Evolutionary conservation across 2,888 invertebrate species (phyloP), one percentile per base, ranked within the genome.

Genomic region (Raillietiella orientalis): DNA sequence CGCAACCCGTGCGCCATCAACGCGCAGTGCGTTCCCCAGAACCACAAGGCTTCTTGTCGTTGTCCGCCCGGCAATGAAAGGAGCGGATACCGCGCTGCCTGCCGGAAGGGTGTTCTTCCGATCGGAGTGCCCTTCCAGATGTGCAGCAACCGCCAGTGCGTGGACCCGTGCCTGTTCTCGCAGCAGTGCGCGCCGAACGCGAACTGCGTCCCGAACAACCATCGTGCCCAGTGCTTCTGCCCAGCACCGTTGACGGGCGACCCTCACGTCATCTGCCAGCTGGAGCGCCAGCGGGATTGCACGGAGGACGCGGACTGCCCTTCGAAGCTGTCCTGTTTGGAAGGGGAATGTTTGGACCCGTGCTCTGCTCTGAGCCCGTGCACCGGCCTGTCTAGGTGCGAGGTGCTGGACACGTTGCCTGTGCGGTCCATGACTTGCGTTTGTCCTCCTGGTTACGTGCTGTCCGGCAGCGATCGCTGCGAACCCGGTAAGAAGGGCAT

Each of bases 141-240:
- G 38, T 82, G 79, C 57, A 61, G 74, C 52, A 69, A 70, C 54
- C 62, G 66, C 51, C 67, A 70, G 53, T 82, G 79, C 52, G 60
- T 70, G 51, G 74, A 79, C 52, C 79, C 77, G 35, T 82, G 79
- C 55, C 63, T 63, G 42, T 58, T 75, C 43, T 63, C 62, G 29
- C 66, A 66, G 37, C 58, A 59, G 5, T 79, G 79, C 39, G 64
- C 71, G 0, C 52, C 55, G 3, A 55, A 64, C 28, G 74, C 75
- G 3, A 62, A 67, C 39, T 82, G 82, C 39, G 55, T 58, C 23
- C 66, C 71, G 2, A 59, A 66, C 38, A 69, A 72, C 39, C 79
- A 82, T 39, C 52, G 69, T 33, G 60, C 72, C 2, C 55, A 72
- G n/a, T 82, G 82, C 40, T 58, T 59, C 32, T 77, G 82, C 38